Evolutionary conservation across 92 coral and sea anemone species (phyloP).

Genomic region (Phenganax marumi): DNA sequence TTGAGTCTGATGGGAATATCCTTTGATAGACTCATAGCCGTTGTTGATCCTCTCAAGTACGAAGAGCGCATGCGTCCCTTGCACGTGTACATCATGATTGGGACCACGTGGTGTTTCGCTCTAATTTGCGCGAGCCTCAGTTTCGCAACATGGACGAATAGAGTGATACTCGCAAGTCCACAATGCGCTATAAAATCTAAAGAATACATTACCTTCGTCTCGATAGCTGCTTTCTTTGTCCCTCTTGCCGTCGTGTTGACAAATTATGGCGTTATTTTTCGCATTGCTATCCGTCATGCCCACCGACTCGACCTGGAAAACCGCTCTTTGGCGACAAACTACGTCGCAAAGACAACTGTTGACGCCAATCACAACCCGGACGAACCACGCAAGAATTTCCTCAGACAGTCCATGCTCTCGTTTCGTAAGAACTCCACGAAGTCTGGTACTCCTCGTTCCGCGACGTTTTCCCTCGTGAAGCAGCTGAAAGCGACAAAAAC

Average conservation of each 20-base stretch:
- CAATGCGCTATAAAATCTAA: conserved; percentile 74
- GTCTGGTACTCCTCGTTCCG: conserved; percentile 1
- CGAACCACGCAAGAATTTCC: conserved; percentile 35
- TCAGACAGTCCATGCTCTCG: neutral
- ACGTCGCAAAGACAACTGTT: conserved; percentile 60
- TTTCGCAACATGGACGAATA: conserved; percentile 76
- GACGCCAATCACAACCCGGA: conserved; percentile 54
- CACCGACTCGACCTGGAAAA: conserved; percentile 72
- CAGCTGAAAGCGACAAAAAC: conserved; percentile 98
- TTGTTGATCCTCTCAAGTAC: conserved; percentile 79
- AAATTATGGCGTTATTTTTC: conserved; percentile 81
- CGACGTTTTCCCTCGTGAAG: conserved; percentile 44
- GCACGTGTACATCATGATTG: conserved; percentile 64
- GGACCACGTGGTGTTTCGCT: conserved; percentile 78
- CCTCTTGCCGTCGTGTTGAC: conserved; percentile 76
- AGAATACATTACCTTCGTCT: conserved; percentile 75
- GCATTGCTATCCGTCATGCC: conserved; percentile 86
- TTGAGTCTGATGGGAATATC: conserved; percentile 83
- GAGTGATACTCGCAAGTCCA: conserved; percentile 1
- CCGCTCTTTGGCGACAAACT: conserved; percentile 74
- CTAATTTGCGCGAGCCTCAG: conserved; percentile 68
- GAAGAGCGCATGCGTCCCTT: conserved; percentile 80
- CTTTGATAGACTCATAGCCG: conserved; percentile 83
- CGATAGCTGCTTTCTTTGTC: conserved; percentile 75
- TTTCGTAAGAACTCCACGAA: neutral